These are phyloP conservation scores for Dolichallabes microphthalmus DNA, from an alignment of 2,113 vertebrate genomes.

Conservation along the genomic window DNA sequence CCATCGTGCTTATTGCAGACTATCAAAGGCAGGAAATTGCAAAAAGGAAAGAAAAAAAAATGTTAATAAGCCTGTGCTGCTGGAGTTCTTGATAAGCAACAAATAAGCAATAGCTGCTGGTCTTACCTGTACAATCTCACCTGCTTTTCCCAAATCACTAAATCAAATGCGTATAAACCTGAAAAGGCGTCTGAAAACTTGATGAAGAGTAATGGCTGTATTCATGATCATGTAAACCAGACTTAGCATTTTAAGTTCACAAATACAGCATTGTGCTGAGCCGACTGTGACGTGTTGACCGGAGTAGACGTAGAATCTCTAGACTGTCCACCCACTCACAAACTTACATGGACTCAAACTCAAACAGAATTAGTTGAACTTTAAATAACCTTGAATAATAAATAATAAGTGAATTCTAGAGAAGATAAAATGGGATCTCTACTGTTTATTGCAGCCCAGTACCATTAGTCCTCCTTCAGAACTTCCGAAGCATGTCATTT, in stretches of 20 bases:
- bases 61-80: slow-evolving; percentile 30
- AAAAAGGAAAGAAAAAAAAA: slow-evolving; percentile 36
- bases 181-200: background rate
- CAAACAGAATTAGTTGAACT: slow-evolving; percentile 8
- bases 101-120: background rate
- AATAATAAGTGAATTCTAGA: background rate
- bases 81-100: slow-evolving; percentile 28
- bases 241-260: background rate
- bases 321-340: slow-evolving; percentile 4
- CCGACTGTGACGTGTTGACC: background rate
- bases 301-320: background rate
- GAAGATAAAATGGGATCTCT: background rate
- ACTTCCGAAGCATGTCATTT: background rate
- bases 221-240: background rate
- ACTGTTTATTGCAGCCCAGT: background rate
- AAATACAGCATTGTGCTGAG: background rate
- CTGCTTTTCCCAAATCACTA: background rate
- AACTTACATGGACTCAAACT: background rate
- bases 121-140: background rate
- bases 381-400: background rate
- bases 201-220: background rate
- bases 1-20: slow-evolving; percentile 10
- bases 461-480: background rate
- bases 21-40: slow-evolving; percentile 4
- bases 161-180: background rate